Evolutionary conservation across 1,140 invertebrate genomes (phyloP), one percentile per base, ranked within the genome.

Genomic region (Drosophila mauritiana): DNA sequence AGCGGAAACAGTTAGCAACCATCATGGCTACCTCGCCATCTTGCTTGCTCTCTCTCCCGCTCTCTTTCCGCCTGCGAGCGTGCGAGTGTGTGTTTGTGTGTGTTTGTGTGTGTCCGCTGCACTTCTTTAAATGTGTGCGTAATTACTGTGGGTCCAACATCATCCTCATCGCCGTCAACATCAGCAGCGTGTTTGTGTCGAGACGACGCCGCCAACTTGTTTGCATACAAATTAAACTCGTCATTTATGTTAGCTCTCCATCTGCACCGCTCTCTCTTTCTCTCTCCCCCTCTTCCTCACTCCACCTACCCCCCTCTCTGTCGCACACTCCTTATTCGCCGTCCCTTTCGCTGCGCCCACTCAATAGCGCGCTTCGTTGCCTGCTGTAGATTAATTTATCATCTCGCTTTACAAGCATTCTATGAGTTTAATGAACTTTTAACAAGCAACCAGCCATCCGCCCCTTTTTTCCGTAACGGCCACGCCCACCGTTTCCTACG

Each of bases 211-310:
- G 83, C 84, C 84, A 84, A 89, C 84, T 89, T 89, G 84, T 89
- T 89, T 89, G 84, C 85, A 89, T 89, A 90, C 85, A 89, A 89
- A 89, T 89, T 88, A 89, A 88, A 88, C 84, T 88, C 83, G 79
- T 89, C 83, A 88, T 88, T 88, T 88, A 89, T 83, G 83, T 73
- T 73, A 74, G 27, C 81, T 55, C 79, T 64, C 78, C 79, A 37
- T 45, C 56, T 42, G 37, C 46, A 13, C 11, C 46, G 15, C 57
- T 22, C 34, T 20, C 20, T 15, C 61, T 31, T 25, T 22, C 40
- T 34, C 36, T 27, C 46, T 27, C 37, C 22, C 13, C 15, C 22
- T 25, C 67, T 62, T 74, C 57, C 25, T 39, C 52, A 31, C 49
- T 27, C 34, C 22, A 12, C 15, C 67, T 40, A 20, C 20, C 25